Conservation (phyloP, 2,797 vertebrate genomes). For the Merluccius polli region DNA sequence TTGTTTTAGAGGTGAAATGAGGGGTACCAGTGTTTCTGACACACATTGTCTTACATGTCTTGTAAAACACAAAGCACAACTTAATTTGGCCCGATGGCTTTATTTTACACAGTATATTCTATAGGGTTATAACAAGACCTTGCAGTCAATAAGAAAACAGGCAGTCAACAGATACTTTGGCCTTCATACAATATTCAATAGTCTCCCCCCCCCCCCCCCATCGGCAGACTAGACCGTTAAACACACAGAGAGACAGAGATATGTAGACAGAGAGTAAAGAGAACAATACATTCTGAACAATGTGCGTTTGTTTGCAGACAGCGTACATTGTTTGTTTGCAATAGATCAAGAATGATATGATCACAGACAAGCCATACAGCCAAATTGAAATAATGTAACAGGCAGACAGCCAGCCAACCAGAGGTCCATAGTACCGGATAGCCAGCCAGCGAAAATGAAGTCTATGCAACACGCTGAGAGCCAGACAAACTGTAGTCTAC, state of each 20-base stretch:
- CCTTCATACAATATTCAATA: constrained; percentile 25
- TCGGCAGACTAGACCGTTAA: neutral
- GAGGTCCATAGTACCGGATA: too few species aligned
- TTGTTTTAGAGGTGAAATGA: too few species aligned
- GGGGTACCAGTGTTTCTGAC: too few species aligned
- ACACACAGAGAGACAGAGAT: neutral
- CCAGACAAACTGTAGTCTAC: too few species aligned
- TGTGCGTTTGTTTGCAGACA: too few species aligned
- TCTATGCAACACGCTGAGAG: too few species aligned
- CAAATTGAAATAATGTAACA: neutral
- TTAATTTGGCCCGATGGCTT: constrained; percentile 23
- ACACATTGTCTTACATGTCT: too few species aligned
- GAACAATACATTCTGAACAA: neutral
- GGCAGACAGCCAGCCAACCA: too few species aligned
- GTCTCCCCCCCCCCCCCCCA: constrained; percentile 3
- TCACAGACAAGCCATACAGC: neutral
- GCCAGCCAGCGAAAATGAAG: neutral
- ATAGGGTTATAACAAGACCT: neutral
- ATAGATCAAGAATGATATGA: neutral
- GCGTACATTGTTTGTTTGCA: neutral
- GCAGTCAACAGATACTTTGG: constrained; percentile 32
- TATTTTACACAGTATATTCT: too few species aligned
- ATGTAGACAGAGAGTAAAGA: neutral
- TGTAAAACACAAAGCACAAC: too few species aligned
- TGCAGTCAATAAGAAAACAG: constrained; percentile 29